phyloP scores from a whole-genome alignment of 1,140 invertebrate species.

The Euglossa dilemma region DNA sequence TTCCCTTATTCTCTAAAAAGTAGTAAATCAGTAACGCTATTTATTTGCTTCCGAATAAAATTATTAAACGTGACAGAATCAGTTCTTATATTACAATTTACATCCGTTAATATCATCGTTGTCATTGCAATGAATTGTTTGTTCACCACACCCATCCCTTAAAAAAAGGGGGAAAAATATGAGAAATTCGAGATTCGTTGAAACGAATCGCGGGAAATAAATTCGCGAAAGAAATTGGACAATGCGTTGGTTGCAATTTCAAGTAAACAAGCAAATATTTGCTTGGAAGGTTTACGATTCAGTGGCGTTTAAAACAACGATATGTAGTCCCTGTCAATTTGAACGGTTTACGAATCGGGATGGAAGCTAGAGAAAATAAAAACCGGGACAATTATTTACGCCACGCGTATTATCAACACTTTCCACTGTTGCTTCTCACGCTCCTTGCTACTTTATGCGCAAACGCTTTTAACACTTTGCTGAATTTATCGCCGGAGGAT shows the following conservation, averaged over 20 bases:
- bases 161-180: background rate
- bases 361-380: conserved; percentile 5
- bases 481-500: background rate
- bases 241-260: background rate
- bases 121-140: background rate
- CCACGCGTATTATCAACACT: background rate
- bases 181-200: no score
- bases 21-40: background rate
- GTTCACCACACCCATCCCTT: background rate
- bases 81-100: background rate
- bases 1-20: no score
- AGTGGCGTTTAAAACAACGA: conserved; percentile 18
- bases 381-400: background rate
- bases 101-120: background rate
- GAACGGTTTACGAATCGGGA: background rate
- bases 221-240: background rate
- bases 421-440: background rate
- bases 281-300: conserved; percentile 16
- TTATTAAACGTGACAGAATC: background rate
- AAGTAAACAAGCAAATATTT: conserved; percentile 33
- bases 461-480: background rate
- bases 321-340: background rate
- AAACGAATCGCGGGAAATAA: background rate
- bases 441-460: background rate
- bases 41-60: background rate